Base-by-base conservation (phyloP, 2,888 invertebrate species). In the Luperina testacea region DNA sequence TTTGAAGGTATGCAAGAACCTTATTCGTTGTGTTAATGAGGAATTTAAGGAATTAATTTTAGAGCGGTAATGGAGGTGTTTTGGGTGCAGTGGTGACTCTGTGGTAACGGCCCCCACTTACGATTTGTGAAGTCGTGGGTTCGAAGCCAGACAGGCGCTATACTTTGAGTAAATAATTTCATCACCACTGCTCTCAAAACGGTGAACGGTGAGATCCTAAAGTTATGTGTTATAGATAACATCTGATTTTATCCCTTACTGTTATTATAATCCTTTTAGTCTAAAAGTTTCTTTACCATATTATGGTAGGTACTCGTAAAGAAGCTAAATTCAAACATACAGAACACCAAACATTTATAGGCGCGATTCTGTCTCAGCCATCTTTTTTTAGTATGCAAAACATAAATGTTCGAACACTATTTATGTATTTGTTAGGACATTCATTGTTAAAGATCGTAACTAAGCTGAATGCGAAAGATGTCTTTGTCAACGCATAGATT, bases 361-460 rank as follows among this genome's bases (percentile, higher is more conserved):
- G 15, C 6, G 0, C 15, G 38, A 51, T 69, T 78, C 51, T 8
- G n/a, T 27, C 32, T 24, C 1, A 1, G 32, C 63, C 17, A 48
- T 64, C 17, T 27, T 48, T 77, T 48, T 80, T 88, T 85, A 78
- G 63, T 89, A 88, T 88, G 76, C 88, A 73, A 73, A 77, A 51
- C 88, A 80, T 38, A n/a, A n/a, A 38, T 79, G 81, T 51, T 45
- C 53, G 32, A 27, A 65, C 13, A 57, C 78, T 83, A 75, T 78
- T 59, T 87, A 89, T 82, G 78, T 81, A 71, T 78, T 81, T 75
- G 65, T 77, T 87, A 87, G 85, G 85, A 67, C 86, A 71, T 77
- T 86, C 87, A 90, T 90, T 91, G 91, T 88, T 87, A 86, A 75
- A 81, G 51, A 81, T 81, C 77, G 80, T 75, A 76, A 82, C 71